phyloP scores from a whole-genome alignment of 2,113 vertebrate species.

The Saccopteryx leptura region DNA sequence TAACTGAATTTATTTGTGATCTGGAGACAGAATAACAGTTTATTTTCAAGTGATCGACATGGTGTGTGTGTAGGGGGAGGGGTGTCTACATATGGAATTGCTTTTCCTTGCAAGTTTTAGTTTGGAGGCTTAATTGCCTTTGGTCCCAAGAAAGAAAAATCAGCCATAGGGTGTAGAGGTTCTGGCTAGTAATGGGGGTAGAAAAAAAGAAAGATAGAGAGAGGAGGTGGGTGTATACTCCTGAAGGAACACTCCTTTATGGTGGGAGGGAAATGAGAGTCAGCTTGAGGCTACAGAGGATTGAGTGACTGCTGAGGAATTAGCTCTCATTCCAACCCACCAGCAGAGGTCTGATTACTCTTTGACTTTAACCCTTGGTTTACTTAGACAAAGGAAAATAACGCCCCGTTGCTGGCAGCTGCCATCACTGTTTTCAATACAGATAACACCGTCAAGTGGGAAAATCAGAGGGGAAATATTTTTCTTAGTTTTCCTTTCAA shows the following conservation, averaged over 20 bases:
- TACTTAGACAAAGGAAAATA: constrained; percentile 36
- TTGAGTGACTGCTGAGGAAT: constrained; percentile 3
- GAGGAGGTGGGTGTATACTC: not conserved
- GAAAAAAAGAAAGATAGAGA: not conserved
- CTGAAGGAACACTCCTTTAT: constrained; percentile 30
- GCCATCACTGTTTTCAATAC: constrained; percentile 1
- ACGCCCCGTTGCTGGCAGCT: not conserved
- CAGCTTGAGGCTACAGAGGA: constrained; percentile 26
- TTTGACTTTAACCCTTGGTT: constrained; percentile 71
- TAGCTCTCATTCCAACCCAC: not conserved
- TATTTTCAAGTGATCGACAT: constrained; percentile 53
- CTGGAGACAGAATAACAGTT: constrained; percentile 59
- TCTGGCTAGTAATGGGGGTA: constrained; percentile 58
- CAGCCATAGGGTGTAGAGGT: constrained; percentile 37
- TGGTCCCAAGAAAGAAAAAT: constrained; percentile 57
- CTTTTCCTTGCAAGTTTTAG: constrained; percentile 57
- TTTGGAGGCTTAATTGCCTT: constrained; percentile 65
- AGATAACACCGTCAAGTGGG: constrained; percentile 23
- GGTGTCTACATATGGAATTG: constrained; percentile 51
- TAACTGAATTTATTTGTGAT: constrained; percentile 50
- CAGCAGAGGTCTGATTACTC: not conserved
- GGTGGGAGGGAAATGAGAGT: constrained; percentile 48
- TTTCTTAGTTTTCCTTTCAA: constrained; percentile 62
- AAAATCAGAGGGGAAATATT: constrained; percentile 40
- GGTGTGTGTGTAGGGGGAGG: not conserved